phyloP scores from a whole-genome alignment of 1,140 invertebrate species.

The Neodiprion lecontei region DNA sequence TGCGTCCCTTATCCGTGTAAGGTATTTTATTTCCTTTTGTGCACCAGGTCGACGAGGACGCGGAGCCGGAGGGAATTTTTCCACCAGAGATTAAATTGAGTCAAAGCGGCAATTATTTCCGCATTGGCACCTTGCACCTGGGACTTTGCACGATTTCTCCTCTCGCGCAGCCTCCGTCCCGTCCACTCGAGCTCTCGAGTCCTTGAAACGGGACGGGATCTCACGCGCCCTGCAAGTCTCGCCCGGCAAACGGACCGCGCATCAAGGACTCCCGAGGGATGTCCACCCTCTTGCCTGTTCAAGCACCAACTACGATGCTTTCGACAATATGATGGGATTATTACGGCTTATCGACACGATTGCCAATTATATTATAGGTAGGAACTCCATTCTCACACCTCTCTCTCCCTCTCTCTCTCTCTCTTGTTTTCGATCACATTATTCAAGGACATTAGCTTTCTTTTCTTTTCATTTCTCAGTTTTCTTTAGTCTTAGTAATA shows the following conservation, averaged over 20 bases:
- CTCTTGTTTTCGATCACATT: no score
- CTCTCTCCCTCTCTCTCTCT: no score
- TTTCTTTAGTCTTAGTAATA: no score
- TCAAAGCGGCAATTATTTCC: slow-evolving; percentile 44
- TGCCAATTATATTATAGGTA: slow-evolving; percentile 35
- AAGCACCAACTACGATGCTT: slow-evolving; percentile 31
- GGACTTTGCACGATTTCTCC: background rate
- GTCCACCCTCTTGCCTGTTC: slow-evolving; percentile 55
- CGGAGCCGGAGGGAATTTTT: no score
- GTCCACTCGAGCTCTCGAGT: slow-evolving; percentile 46
- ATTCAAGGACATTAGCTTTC: no score
- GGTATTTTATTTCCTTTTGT: no score
- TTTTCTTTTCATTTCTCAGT: no score
- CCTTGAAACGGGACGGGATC: slow-evolving; percentile 32
- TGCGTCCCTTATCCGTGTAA: no score
- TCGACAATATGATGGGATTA: slow-evolving; percentile 42
- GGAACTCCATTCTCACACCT: no score
- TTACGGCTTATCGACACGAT: slow-evolving; percentile 29
- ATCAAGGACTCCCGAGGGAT: background rate
- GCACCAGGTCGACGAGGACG: no score
- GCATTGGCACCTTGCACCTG: slow-evolving; percentile 39
- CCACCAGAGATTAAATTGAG: slow-evolving; percentile 39
- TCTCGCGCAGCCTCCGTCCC: slow-evolving; percentile 22
- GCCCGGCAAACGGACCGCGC: background rate
- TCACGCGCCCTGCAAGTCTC: slow-evolving; percentile 22